phyloP scores from a whole-genome alignment of 2,113 vertebrate species.

The Oophaga pumilio region DNA sequence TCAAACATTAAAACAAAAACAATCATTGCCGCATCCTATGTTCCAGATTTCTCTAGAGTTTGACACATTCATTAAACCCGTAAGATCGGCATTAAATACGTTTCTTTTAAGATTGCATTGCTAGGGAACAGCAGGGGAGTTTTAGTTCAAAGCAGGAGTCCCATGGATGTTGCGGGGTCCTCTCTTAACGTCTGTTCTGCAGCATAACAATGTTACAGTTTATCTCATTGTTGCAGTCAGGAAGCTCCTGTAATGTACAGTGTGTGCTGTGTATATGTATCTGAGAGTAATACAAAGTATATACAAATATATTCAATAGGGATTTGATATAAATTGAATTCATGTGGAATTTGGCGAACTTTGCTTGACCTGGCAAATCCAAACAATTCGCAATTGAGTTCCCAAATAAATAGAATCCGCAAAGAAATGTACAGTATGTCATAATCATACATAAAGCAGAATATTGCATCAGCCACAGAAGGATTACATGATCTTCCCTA shows the following conservation, averaged over 20 bases:
- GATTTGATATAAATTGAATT: no score
- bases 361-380: no score
- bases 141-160: constrained; percentile 61
- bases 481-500: no score
- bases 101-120: background rate
- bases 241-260: background rate
- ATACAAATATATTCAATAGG: background rate
- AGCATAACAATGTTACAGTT: constrained; percentile 59
- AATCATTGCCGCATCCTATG: background rate
- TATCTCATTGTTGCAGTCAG: background rate
- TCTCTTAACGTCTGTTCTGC: constrained; percentile 74
- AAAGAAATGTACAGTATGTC: no score
- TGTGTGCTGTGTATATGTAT: no score
- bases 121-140: constrained; percentile 65
- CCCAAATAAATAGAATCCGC: no score
- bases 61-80: background rate
- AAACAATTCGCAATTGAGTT: no score
- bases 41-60: background rate
- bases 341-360: no score
- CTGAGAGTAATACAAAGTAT: background rate
- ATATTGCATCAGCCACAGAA: no score
- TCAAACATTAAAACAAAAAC: background rate
- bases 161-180: constrained; percentile 60
- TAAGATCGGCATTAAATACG: background rate
- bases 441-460: no score